phyloP scores from a whole-genome alignment of 1,140 invertebrate genomes.

The Drosophila kohkoa region DNA sequence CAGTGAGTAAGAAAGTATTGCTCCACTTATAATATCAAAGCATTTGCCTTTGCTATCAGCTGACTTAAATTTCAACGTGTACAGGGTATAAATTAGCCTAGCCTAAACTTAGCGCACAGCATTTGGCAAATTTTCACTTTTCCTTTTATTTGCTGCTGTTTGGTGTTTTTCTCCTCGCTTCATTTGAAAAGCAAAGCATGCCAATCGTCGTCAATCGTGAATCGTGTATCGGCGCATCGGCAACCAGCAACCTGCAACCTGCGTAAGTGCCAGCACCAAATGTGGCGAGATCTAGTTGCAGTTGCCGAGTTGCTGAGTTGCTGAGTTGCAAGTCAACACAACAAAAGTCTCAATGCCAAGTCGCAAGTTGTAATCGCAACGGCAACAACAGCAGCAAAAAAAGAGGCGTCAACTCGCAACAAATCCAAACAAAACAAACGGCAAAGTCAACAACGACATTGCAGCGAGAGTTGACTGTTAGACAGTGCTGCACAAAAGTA shows the following conservation, averaged over 20 bases:
- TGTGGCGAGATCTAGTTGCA: slow-evolving; percentile 40
- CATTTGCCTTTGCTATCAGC: not conserved
- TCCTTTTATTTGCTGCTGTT: slow-evolving; percentile 52
- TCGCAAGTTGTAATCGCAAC: slow-evolving; percentile 28
- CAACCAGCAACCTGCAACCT: slow-evolving; percentile 6
- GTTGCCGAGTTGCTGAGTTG: slow-evolving; percentile 7
- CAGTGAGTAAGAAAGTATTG: not conserved
- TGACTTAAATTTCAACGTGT: not conserved
- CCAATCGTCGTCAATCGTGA: slow-evolving; percentile 14
- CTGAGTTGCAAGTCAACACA: slow-evolving; percentile 12
- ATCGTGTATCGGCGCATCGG: not conserved
- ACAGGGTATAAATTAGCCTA: slow-evolving; percentile 38
- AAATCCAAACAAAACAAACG: not conserved
- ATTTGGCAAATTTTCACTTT: slow-evolving; percentile 77
- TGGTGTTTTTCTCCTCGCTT: slow-evolving; percentile 21
- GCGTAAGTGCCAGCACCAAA: slow-evolving; percentile 43
- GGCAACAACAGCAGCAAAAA: slow-evolving; percentile 3
- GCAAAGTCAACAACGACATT: not conserved
- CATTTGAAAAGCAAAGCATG: slow-evolving; percentile 38
- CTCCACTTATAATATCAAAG: no score
- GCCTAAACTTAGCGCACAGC: slow-evolving; percentile 19
- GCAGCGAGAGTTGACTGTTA: slow-evolving; percentile 13
- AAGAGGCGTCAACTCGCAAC: slow-evolving; percentile 23
- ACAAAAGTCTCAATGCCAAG: slow-evolving; percentile 13
- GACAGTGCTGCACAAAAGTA: slow-evolving; percentile 3